These are phyloP conservation scores for Sternotherus odoratus DNA, from an alignment of 2,797 vertebrate genomes.

Conservation along the genomic window DNA sequence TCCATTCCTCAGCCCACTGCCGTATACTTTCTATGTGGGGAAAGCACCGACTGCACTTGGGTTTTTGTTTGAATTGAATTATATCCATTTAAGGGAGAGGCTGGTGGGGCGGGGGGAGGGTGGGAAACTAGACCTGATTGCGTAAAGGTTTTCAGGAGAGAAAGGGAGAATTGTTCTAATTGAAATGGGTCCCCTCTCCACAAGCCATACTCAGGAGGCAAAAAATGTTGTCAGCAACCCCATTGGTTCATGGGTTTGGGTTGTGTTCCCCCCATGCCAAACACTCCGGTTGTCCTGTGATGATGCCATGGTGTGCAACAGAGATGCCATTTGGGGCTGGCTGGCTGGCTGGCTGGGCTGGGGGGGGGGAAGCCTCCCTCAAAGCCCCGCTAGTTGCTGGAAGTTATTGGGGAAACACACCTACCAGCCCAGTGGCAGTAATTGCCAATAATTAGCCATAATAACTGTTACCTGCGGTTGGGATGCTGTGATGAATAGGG, in stretches of 20 bases:
- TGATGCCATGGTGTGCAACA: fast-evolving
- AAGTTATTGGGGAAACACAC: constrained; percentile 33
- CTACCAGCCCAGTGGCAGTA: neutral
- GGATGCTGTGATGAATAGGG: constrained; percentile 57
- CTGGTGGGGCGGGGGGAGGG: neutral
- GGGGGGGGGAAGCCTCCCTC: neutral
- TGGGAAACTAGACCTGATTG: fast-evolving
- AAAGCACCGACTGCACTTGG: neutral
- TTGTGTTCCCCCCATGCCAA: neutral
- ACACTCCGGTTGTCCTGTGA: neutral
- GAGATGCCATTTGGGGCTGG: neutral
- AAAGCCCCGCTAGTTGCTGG: neutral
- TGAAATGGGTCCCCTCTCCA: fast-evolving
- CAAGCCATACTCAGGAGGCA: fast-evolving
- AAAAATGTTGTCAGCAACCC: fast-evolving
- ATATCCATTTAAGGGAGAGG: neutral
- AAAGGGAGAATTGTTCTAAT: neutral
- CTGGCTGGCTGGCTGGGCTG: neutral
- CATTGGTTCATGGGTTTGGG: fast-evolving
- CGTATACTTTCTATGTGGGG: neutral
- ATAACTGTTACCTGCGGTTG: constrained; percentile 43
- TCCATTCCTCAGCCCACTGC: constrained; percentile 49
- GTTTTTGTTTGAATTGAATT: neutral
- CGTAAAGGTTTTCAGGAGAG: neutral
- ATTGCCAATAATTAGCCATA: constrained; percentile 62